These are phyloP conservation scores for Caiman crocodilus DNA, from an alignment of 2,797 vertebrate species.

Conservation along the genomic window DNA sequence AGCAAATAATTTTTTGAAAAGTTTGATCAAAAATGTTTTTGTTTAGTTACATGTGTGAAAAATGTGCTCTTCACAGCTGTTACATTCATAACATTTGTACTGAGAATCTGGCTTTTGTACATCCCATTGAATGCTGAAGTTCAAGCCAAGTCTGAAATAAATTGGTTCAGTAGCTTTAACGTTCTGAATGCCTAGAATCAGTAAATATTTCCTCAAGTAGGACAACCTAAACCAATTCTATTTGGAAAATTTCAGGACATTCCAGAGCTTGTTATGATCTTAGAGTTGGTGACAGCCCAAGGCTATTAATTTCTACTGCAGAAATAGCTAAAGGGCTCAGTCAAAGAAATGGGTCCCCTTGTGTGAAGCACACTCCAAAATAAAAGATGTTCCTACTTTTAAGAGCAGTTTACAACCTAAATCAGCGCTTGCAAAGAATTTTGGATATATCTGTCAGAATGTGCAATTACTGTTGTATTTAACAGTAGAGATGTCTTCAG, in stretches of 20 bases:
- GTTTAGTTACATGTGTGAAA: not conserved
- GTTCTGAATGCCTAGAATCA: slow-evolving; percentile 26
- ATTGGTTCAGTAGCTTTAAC: slow-evolving; percentile 57
- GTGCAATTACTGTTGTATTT: not conserved
- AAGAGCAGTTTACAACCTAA: not conserved
- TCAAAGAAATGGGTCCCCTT: not conserved
- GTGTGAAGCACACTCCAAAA: not conserved
- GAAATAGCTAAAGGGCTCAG: not conserved
- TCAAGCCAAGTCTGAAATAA: slow-evolving; percentile 46
- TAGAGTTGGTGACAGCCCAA: slow-evolving; percentile 27
- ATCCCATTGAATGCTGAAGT: not conserved
- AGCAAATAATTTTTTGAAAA: not conserved
- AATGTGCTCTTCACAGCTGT: not conserved
- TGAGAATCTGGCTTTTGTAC: slow-evolving; percentile 7
- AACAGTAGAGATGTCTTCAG: not conserved
- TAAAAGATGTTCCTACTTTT: not conserved
- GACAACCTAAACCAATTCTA: slow-evolving; percentile 41
- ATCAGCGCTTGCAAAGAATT: not conserved
- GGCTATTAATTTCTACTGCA: slow-evolving; percentile 6
- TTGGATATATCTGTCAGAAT: not conserved
- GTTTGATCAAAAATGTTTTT: not conserved
- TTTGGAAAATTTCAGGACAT: slow-evolving; percentile 53
- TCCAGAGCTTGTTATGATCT: not conserved
- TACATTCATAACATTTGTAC: slow-evolving; percentile 21
- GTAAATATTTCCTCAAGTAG: slow-evolving; percentile 34